Evolutionary conservation across 2,797 vertebrate genomes (phyloP).

Genomic region (Micromesistius poutassou): DNA sequence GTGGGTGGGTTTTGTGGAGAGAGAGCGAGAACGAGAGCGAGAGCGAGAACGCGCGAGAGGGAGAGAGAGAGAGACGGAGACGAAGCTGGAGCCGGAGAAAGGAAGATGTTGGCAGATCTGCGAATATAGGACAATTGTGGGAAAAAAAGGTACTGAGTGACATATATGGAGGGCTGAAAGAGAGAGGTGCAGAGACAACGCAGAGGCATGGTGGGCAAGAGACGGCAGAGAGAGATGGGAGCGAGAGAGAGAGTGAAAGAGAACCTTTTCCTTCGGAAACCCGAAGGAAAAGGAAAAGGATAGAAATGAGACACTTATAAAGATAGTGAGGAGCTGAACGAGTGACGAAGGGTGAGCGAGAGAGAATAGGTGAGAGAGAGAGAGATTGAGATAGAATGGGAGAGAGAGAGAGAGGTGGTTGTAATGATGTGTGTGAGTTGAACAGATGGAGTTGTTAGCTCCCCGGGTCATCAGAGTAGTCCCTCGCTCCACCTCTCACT

Average conservation of each 20-base stretch:
- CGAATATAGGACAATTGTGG: neutral
- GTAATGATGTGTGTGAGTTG: slow-evolving; percentile 65
- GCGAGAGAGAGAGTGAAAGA: neutral
- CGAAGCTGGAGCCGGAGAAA: neutral
- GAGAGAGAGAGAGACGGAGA: slow-evolving; percentile 10
- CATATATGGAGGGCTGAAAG: neutral
- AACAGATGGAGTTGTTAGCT: slow-evolving; percentile 71
- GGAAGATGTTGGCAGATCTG: neutral
- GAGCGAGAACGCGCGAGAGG: slow-evolving; percentile 1
- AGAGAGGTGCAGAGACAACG: neutral
- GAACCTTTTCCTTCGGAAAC: no score
- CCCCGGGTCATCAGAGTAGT: slow-evolving; percentile 48
- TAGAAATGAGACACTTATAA: neutral
- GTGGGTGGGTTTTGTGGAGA: no score
- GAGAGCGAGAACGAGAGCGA: neutral
- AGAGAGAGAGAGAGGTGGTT: slow-evolving; percentile 57
- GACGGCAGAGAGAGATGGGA: neutral
- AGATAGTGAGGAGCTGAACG: neutral
- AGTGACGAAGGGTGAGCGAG: neutral
- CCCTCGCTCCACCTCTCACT: slow-evolving; percentile 13
- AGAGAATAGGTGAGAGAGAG: neutral
- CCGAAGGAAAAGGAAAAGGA: neutral
- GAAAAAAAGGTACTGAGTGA: neutral
- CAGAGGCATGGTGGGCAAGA: neutral
- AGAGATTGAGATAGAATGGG: neutral